Percentiles rank a stretch among this genome's conserved stretches.
Evolutionary conservation across 2,797 vertebrate species (phyloP).

Genomic region (Staurois parvus): DNA sequence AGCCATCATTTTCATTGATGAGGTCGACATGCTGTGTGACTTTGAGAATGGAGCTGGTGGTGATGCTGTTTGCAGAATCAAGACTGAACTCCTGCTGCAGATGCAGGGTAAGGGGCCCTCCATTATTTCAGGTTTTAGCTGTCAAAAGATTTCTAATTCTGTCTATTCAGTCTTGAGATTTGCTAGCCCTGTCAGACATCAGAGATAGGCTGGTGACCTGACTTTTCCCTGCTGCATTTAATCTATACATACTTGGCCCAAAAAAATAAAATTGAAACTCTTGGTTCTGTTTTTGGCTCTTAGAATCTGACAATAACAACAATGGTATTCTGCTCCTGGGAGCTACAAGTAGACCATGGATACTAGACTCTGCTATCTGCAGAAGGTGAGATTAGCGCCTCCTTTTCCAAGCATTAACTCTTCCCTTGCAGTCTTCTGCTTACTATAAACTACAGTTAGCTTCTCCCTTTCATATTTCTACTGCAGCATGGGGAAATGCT

Average conservation of each 20-base stretch:
- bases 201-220: no score
- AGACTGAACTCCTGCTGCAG: conserved; percentile 95
- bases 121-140: no score
- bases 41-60: conserved; percentile 95
- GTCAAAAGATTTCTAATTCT: no score
- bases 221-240: background rate
- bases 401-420: no score
- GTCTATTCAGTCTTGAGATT: no score
- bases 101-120: conserved; percentile 87
- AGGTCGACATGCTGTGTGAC: conserved; percentile 93
- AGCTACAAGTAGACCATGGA: conserved; percentile 98
- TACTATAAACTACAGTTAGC: no score
- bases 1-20: conserved; percentile 97
- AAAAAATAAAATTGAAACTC: no score
- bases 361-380: conserved; percentile 93
- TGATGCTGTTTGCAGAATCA: conserved; percentile 92
- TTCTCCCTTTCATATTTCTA: no score
- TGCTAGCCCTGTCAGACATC: no score
- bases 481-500: no score
- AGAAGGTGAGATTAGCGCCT: conserved; percentile 82
- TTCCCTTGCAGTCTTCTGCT: no score
- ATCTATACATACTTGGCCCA: no score
- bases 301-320: conserved; percentile 94
- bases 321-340: conserved; percentile 92
- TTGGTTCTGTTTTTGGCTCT: background rate